A percentile compares a stretch with the other conserved stretches of the same genome.
phyloP scores from a whole-genome alignment of 2,888 invertebrate genomes.

The Steinernema hermaphroditum region DNA sequence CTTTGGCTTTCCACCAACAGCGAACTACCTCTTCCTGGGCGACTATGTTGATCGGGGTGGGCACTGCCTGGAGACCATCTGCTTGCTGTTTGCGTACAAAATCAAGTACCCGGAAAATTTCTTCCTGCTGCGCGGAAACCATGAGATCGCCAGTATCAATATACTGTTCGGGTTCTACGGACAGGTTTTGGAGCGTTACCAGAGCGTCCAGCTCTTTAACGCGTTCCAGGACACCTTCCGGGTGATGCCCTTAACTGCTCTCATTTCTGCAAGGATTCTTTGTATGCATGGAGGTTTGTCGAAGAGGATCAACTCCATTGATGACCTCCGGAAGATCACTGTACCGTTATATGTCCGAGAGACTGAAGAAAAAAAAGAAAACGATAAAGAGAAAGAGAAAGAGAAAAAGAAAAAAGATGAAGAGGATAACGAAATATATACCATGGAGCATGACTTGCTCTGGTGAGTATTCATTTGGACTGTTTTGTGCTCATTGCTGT shows the following conservation, averaged over 20 bases:
- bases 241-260: constrained; percentile 51
- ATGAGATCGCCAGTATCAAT: constrained; percentile 47
- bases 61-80: constrained; percentile 43
- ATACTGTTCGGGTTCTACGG: constrained; percentile 49
- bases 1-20: constrained; percentile 49
- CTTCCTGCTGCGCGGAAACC: constrained; percentile 56
- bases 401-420: too few relatives aligned
- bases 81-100: constrained; percentile 45
- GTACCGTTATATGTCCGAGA: too few relatives aligned
- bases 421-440: constrained; percentile 35
- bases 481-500: too few relatives aligned
- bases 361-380: too few relatives aligned
- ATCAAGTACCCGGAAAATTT: constrained; percentile 50
- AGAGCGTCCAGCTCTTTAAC: constrained; percentile 50
- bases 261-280: constrained; percentile 59
- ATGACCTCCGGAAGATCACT: constrained; percentile 33
- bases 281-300: constrained; percentile 37
- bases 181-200: constrained; percentile 48
- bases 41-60: constrained; percentile 54
- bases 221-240: constrained; percentile 54
- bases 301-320: constrained; percentile 25
- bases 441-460: constrained; percentile 45
- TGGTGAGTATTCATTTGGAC: constrained; percentile 39
- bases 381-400: too few relatives aligned
- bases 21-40: constrained; percentile 55